Conservation (phyloP, 2,113 vertebrate species). For the Eira barbara region DNA sequence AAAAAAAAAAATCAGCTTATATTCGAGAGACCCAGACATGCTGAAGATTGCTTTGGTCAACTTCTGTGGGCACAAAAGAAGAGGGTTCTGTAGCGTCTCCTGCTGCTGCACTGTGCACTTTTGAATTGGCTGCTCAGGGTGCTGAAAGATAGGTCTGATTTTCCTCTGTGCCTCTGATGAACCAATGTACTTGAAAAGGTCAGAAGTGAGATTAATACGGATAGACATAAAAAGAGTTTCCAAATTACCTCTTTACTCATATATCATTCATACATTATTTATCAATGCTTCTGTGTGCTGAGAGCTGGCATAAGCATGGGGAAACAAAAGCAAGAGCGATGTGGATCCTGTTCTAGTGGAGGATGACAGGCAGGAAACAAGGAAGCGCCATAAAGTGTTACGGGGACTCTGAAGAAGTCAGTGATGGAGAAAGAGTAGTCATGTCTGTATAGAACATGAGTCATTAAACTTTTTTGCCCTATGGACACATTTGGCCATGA, state of each 20-base stretch:
- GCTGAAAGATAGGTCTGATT: not conserved
- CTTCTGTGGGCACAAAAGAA: not conserved
- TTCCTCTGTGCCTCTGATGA: not conserved
- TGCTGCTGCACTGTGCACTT: not conserved
- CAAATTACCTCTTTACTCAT: not conserved
- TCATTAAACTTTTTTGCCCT: not conserved
- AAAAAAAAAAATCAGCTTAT: not conserved
- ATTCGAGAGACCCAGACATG: not conserved
- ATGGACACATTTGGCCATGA: not conserved
- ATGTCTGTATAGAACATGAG: not conserved
- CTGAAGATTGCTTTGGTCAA: not conserved
- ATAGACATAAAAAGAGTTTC: not conserved
- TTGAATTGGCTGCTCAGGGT: not conserved
- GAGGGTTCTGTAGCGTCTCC: not conserved
- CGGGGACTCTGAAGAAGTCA: not conserved
- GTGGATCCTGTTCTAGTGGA: not conserved
- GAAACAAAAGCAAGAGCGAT: not conserved
- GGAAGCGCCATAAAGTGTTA: not conserved
- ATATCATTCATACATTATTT: not conserved
- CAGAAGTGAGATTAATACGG: not conserved
- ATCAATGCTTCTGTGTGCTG: not conserved
- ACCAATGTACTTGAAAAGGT: not conserved
- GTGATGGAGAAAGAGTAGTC: not conserved
- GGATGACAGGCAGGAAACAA: not conserved
- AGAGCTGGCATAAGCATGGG: not conserved